These are phyloP conservation scores for Pseudolaguvia tuberculata DNA, from an alignment of 2,113 vertebrate genomes.

Conservation along the genomic window DNA sequence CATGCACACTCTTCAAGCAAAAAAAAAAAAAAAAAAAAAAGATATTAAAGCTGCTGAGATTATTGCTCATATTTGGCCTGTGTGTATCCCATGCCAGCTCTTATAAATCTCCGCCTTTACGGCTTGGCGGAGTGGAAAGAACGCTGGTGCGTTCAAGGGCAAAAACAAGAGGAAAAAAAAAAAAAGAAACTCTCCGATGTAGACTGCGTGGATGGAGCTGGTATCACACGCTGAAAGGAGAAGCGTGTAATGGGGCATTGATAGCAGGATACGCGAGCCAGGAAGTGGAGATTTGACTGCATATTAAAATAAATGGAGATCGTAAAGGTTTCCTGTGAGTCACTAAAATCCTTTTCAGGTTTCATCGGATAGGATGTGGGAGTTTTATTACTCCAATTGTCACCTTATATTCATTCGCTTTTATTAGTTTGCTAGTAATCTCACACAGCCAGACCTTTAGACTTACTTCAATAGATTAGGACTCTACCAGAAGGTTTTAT, in stretches of 20 bases:
- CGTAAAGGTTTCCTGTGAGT: background rate
- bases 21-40: too few relatives aligned
- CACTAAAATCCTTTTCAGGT: background rate
- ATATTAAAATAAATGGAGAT: conserved; percentile 21
- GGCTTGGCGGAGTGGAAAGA: conserved; percentile 20
- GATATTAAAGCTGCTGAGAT: conserved; percentile 60
- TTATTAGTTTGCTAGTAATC: background rate
- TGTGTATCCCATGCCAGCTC: conserved; percentile 27
- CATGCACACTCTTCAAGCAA: conserved; percentile 60
- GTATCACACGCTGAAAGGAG: conserved; percentile 11
- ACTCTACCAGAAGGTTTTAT: too few relatives aligned
- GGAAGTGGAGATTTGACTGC: conserved; percentile 7
- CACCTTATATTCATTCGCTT: background rate
- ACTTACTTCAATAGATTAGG: too few relatives aligned
- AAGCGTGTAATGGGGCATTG: background rate
- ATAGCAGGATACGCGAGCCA: background rate
- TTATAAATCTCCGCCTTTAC: conserved; percentile 53
- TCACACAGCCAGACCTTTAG: too few relatives aligned
- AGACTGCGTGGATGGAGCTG: background rate
- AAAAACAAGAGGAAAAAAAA: background rate
- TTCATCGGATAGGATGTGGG: background rate
- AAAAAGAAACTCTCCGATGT: background rate
- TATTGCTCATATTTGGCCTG: conserved; percentile 52
- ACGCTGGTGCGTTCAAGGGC: conserved; percentile 31
- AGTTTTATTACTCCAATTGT: conserved; percentile 1